Conservation (phyloP, 64 coral and sea anemone species). For the Dendrophyllia cribrosa region DNA sequence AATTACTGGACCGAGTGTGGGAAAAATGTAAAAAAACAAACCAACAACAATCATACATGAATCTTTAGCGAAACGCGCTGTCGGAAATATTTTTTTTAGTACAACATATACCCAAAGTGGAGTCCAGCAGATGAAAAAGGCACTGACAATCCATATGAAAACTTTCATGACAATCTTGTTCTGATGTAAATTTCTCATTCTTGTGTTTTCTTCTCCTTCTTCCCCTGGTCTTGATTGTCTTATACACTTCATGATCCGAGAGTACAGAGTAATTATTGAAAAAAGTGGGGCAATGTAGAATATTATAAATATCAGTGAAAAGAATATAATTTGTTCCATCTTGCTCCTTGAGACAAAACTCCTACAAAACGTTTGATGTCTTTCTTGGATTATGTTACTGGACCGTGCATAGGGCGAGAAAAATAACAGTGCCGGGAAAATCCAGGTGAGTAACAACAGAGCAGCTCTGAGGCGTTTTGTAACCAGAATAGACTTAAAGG, state of each 20-base stretch:
- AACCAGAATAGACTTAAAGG: background rate
- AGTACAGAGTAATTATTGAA: background rate
- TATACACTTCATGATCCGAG: background rate
- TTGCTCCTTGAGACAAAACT: background rate
- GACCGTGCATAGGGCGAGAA: background rate
- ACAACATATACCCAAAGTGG: background rate
- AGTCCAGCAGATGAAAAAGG: slow-evolving; percentile 28
- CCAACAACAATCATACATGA: background rate
- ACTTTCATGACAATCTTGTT: slow-evolving; percentile 3
- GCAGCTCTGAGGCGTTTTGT: background rate
- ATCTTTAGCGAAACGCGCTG: background rate
- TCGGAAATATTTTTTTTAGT: background rate
- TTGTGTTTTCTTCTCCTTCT: background rate
- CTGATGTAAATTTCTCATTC: background rate
- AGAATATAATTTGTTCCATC: background rate
- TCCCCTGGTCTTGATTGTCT: background rate
- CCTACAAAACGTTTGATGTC: background rate
- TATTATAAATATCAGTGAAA: background rate
- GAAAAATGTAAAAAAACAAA: slow-evolving; percentile 29
- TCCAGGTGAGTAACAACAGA: background rate
- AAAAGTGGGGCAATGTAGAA: background rate
- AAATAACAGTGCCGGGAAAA: background rate
- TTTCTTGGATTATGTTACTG: background rate
- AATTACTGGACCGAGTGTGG: background rate
- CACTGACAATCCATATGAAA: background rate